Evolutionary conservation across 2,797 vertebrate genomes (phyloP).

Genomic region (Calcarius lapponicus): DNA sequence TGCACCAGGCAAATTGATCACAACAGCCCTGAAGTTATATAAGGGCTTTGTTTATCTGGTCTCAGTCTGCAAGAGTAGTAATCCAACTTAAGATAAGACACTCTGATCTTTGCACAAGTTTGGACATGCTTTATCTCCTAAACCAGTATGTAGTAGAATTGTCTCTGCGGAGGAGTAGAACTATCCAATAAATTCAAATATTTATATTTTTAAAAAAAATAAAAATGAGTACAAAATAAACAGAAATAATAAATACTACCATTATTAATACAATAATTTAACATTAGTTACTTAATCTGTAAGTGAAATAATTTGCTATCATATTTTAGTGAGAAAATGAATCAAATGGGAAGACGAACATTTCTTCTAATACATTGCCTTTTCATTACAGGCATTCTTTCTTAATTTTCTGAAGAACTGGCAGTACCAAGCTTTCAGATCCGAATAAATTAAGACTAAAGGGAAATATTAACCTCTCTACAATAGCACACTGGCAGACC

Average conservation of each 20-base stretch:
- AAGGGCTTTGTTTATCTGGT: constrained; percentile 62
- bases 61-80: constrained; percentile 32
- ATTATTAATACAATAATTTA: neutral
- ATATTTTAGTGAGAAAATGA: neutral
- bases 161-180: neutral
- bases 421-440: neutral
- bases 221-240: neutral
- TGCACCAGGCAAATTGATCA: constrained; percentile 71
- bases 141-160: neutral
- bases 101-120: constrained; percentile 31
- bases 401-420: neutral
- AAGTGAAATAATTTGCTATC: neutral
- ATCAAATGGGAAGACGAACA: neutral
- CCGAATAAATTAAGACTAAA: constrained; percentile 1
- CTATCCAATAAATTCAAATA: neutral
- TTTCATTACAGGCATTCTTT: constrained; percentile 3
- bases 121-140: constrained; percentile 10
- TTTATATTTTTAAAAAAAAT: neutral
- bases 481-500: neutral
- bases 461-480: neutral
- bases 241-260: neutral
- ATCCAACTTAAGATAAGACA: constrained; percentile 5
- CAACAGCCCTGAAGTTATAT: constrained; percentile 37
- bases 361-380: neutral
- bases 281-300: neutral